phyloP scores from a whole-genome alignment of 2,113 vertebrate genomes.

The Vidua macroura region DNA sequence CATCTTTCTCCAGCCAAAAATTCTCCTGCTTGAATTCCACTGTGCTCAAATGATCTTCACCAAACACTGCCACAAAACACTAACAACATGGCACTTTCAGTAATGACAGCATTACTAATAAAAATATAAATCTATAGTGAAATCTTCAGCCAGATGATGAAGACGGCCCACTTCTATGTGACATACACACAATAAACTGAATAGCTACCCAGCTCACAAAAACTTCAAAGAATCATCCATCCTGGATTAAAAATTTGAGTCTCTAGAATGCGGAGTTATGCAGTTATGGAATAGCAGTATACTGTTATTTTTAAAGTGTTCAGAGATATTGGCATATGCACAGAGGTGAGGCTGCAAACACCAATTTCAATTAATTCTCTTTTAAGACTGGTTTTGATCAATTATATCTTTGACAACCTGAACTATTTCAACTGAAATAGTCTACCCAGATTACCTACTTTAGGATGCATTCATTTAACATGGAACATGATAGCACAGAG shows the following conservation, averaged over 20 bases:
- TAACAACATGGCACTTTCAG: neutral
- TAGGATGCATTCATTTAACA: neutral
- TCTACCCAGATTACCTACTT: neutral
- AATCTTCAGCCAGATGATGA: neutral
- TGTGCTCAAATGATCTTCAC: neutral
- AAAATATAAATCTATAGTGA: neutral
- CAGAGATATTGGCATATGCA: neutral
- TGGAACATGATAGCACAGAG: neutral
- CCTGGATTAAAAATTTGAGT: neutral
- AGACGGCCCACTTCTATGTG: neutral
- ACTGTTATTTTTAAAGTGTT: neutral
- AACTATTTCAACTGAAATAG: neutral
- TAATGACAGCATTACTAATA: neutral
- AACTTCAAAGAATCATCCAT: neutral
- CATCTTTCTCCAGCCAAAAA: neutral
- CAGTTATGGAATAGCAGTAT: neutral
- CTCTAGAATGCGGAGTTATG: neutral
- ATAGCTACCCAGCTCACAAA: neutral
- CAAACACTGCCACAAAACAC: neutral
- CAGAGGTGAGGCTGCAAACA: neutral
- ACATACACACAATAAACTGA: neutral
- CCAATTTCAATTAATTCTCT: neutral
- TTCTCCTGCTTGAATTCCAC: neutral
- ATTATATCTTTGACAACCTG: neutral
- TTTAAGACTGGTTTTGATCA: neutral